Conservation (phyloP, 2,888 invertebrate genomes). For the Pardosa pseudoannulata region DNA sequence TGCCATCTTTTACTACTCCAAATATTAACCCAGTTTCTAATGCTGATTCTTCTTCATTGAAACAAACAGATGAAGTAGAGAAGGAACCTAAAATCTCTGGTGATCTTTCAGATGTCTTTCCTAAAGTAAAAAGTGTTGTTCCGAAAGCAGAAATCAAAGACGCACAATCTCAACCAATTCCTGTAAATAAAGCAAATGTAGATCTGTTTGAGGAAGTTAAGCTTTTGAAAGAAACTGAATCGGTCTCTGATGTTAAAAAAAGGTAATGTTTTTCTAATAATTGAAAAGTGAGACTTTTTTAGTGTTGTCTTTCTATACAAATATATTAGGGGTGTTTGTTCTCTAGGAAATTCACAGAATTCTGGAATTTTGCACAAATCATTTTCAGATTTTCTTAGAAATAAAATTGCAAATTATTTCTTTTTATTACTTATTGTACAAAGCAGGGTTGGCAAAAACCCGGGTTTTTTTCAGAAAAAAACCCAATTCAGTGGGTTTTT, state of each 20-base stretch:
- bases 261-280: no score
- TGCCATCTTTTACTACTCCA: slow-evolving; percentile 43
- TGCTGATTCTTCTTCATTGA: neutral
- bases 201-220: slow-evolving; percentile 59
- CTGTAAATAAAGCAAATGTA: neutral
- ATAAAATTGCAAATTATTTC: no score
- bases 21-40: neutral
- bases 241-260: neutral
- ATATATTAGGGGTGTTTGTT: no score
- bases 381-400: no score
- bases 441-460: no score
- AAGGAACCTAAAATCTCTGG: neutral
- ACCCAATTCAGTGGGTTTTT: no score
- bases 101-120: slow-evolving; percentile 23
- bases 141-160: neutral
- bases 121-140: slow-evolving; percentile 47
- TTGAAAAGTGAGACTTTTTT: no score
- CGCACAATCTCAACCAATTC: neutral
- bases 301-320: no score
- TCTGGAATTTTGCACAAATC: no score
- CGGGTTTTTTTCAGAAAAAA: no score
- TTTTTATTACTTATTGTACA: no score
- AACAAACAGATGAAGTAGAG: neutral
- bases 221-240: slow-evolving; percentile 2
- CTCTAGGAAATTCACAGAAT: no score